Percentiles rank a stretch among this genome's conserved stretches.
phyloP scores from a whole-genome alignment of 2,797 vertebrate genomes.

The Oophaga sylvatica region DNA sequence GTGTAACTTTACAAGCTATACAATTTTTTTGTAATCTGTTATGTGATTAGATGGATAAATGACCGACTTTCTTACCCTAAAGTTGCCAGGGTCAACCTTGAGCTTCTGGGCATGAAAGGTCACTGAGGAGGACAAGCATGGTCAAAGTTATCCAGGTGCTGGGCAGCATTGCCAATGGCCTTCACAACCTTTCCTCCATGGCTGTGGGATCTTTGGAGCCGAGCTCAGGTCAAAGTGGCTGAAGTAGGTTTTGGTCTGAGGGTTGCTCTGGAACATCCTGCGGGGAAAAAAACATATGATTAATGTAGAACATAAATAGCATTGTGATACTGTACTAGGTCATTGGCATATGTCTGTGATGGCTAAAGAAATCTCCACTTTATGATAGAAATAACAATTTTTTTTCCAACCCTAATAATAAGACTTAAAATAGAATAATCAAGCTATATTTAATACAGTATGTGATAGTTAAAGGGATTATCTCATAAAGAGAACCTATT shows the following conservation, averaged over 20 bases:
- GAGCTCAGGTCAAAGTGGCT: constrained; percentile 78
- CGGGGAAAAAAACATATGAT: neutral
- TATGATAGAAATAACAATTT: neutral
- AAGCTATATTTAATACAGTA: no score
- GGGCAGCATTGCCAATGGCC: constrained; percentile 69
- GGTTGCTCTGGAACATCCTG: constrained; percentile 78
- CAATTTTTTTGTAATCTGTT: neutral
- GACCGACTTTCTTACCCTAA: constrained; percentile 76
- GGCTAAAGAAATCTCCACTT: neutral
- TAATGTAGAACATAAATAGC: neutral
- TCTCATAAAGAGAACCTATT: no score
- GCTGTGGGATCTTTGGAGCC: constrained; percentile 69
- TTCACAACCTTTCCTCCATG: constrained; percentile 74
- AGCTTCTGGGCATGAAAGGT: constrained; percentile 84
- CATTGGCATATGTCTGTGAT: neutral
- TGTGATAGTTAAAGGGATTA: no score
- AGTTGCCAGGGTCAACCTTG: constrained; percentile 85
- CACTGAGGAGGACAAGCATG: constrained; percentile 76
- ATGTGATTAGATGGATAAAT: neutral
- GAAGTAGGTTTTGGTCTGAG: constrained; percentile 87
- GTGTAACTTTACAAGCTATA: neutral
- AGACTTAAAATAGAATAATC: no score
- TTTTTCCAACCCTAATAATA: no score
- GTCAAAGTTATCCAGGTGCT: constrained; percentile 74
- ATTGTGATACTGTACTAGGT: neutral